Conservation (phyloP, 2,113 vertebrate genomes). For the Paralichthys olivaceus region DNA sequence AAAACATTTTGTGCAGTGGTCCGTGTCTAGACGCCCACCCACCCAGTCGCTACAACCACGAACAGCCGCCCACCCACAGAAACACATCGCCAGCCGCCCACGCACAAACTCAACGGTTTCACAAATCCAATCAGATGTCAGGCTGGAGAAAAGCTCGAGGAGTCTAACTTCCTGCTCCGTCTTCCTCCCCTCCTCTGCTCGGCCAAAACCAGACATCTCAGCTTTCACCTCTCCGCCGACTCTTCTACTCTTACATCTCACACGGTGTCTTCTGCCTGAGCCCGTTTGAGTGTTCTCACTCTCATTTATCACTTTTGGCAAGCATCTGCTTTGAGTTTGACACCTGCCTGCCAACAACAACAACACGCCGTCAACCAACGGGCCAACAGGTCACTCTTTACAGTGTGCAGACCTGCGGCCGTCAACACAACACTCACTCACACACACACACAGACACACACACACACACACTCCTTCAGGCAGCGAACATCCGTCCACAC, state of each 20-base stretch:
- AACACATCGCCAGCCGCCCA: constrained; percentile 37
- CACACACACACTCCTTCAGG: constrained; percentile 17
- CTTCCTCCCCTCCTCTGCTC: constrained; percentile 37
- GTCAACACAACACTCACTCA: constrained; percentile 31
- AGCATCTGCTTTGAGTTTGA: constrained; percentile 63
- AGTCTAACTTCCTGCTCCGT: constrained; percentile 53
- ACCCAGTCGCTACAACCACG: constrained; percentile 3
- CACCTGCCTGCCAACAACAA: constrained; percentile 61
- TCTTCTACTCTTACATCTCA: constrained; percentile 71
- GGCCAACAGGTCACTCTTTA: constrained; percentile 59
- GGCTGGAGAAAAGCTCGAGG: neutral
- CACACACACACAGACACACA: neutral
- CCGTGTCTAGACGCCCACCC: constrained; percentile 57
- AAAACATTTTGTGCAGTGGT: constrained; percentile 58
- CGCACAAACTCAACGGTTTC: constrained; percentile 53
- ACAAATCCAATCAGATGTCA: constrained; percentile 51
- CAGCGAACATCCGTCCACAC: constrained; percentile 61
- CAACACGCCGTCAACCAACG: constrained; percentile 41
- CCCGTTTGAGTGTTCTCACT: constrained; percentile 53
- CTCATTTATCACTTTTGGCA: constrained; percentile 58
- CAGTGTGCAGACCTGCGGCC: constrained; percentile 50
- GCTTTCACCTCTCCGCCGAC: constrained; percentile 57
- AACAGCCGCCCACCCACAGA: constrained; percentile 21
- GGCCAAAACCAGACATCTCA: constrained; percentile 60
- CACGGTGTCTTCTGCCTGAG: constrained; percentile 32